Evolutionary conservation across 35 echinoderm and acorn worm species (phyloP), one percentile per base, ranked within the genome.

Genomic region (Ophioderma brevispina): DNA sequence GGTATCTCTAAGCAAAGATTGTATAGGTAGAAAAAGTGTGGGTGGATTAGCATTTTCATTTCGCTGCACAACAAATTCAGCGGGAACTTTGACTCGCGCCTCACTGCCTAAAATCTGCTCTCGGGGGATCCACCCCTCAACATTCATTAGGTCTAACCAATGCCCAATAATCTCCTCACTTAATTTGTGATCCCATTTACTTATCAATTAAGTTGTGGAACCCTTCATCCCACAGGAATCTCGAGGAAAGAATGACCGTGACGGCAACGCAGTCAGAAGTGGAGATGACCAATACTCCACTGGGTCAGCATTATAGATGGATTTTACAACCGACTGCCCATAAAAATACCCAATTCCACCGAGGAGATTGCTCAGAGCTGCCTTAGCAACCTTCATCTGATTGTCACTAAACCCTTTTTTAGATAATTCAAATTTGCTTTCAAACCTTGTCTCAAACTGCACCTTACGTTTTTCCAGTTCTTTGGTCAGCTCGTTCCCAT

Each of bases 41-140:
- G 97, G 97, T 31, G 97, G 97, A 79, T 99, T 99, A 36, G 97
- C 97, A 82, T 99, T 99, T 19, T 91, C 86, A 84, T 99, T 95
- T 32, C 90, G 50, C 85, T 99, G 97, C 11, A 99, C 93, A 56
- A 99, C 93, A 95, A 99, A 99, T 56, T 99, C 97, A 0, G 39
- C 83, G 31, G 97, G 97, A 17, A 99, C 97, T 86, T 95, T 99
- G 36, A 86, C 90, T 21, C 94, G 83, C 0, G 97, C 97, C 78
- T 99, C 97, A n/a, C 46, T 49, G 36, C 94, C 97, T 35, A 99
- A 85, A 49, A 99, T 99, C 81, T 99, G 97, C 55, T 99, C 97
- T 31, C 97, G 59, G 17, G 97, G 97, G 76, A 99, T 99, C 97
- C 97, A 99, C 31, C 97, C 97, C 42, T 99, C 97, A 23, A 84